A percentile compares a stretch with the other conserved stretches of the same genome.
Evolutionary conservation across 2,888 invertebrate genomes (phyloP).

Genomic region (Polymixis lichenea): DNA sequence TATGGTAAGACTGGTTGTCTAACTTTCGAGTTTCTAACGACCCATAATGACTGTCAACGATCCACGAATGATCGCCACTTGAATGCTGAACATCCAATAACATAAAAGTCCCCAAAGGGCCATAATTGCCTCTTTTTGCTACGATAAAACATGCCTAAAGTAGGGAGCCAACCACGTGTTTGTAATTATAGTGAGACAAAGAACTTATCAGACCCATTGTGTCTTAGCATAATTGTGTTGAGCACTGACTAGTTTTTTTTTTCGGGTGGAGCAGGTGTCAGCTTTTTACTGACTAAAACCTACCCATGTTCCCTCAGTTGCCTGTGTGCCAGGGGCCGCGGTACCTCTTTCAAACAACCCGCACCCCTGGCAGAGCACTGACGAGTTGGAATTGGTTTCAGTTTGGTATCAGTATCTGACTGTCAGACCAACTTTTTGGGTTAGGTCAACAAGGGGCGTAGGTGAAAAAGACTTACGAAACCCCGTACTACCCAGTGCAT

Average conservation of each 20-base stretch:
- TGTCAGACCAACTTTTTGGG: not conserved
- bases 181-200: conserved; percentile 81
- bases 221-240: conserved; percentile 54
- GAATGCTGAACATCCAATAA: not conserved
- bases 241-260: too few relatives aligned
- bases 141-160: conserved; percentile 37
- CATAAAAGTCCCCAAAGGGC: not conserved
- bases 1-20: too few relatives aligned
- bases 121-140: conserved; percentile 28
- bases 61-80: too few relatives aligned
- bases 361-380: too few relatives aligned
- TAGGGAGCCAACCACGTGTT: conserved; percentile 75
- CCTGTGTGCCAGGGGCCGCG: too few relatives aligned
- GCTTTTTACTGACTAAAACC: too few relatives aligned
- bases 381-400: conserved; percentile 21
- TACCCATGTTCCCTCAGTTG: too few relatives aligned
- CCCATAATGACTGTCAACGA: too few relatives aligned
- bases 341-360: too few relatives aligned
- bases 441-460: not conserved
- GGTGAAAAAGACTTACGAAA: not conserved
- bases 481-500: too few relatives aligned
- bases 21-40: too few relatives aligned
- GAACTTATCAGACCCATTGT: conserved; percentile 65
- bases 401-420: conserved; percentile 22
- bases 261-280: too few relatives aligned